A percentile compares a stretch with the other conserved stretches of the same genome.
Evolutionary conservation across 2,888 invertebrate species (phyloP).

Genomic region (Eupithecia abbreviata): DNA sequence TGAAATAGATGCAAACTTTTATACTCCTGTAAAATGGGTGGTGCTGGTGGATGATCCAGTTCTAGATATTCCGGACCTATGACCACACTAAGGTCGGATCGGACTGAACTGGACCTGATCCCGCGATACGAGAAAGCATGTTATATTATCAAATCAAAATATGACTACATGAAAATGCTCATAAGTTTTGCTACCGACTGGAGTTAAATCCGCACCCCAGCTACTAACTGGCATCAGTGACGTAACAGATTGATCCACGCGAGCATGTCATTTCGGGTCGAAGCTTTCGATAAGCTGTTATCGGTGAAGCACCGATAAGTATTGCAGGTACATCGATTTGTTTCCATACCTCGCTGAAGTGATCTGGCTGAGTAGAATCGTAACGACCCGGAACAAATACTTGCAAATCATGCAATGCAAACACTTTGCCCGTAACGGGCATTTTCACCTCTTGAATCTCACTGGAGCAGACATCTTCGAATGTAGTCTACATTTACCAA

Average conservation of each 20-base stretch:
- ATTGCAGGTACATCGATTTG: background rate
- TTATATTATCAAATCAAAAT: too few relatives aligned
- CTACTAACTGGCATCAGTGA: background rate
- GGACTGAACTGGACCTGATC: too few relatives aligned
- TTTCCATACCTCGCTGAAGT: background rate
- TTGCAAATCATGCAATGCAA: background rate
- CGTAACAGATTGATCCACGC: background rate
- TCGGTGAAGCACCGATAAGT: background rate
- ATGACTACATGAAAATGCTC: background rate
- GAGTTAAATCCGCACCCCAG: background rate
- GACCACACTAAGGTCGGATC: background rate
- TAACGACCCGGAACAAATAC: background rate
- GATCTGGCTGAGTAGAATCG: background rate
- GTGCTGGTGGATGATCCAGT: background rate
- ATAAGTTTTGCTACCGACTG: background rate
- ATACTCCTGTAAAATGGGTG: background rate
- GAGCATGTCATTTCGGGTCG: background rate
- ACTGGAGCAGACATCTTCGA: background rate
- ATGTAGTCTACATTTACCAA: background rate
- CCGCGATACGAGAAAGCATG: too few relatives aligned
- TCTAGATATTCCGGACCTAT: background rate
- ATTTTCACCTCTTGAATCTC: constrained; percentile 1
- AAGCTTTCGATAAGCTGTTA: background rate
- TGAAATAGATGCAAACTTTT: background rate
- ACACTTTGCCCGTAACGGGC: background rate